Evolutionary conservation across 2,888 invertebrate genomes (phyloP).

Genomic region (Eupithecia insigniata): DNA sequence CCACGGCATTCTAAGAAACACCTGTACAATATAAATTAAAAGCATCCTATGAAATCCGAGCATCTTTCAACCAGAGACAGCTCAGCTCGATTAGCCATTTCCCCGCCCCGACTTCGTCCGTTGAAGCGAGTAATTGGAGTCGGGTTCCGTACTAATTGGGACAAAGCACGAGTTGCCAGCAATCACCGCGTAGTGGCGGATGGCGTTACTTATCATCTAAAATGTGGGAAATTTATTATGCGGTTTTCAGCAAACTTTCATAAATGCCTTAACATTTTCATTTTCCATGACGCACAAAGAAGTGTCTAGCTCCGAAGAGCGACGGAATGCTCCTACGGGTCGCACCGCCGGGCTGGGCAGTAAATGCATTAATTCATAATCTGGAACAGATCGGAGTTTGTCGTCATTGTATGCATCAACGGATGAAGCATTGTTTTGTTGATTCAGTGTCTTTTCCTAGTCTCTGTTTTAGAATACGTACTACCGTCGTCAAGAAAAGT

Average conservation of each 20-base stretch:
- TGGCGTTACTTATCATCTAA: background rate
- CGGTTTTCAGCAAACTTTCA: background rate
- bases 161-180: background rate
- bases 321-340: background rate
- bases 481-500: background rate
- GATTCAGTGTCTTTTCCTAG: background rate
- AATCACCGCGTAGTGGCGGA: background rate
- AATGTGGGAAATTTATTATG: background rate
- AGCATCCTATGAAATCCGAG: too few species aligned
- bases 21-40: too few species aligned
- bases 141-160: background rate
- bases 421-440: background rate
- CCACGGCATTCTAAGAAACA: too few species aligned
- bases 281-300: too few species aligned
- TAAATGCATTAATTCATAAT: background rate
- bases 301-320: too few species aligned
- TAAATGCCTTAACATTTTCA: background rate
- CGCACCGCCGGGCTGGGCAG: too few species aligned
- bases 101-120: background rate
- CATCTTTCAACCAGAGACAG: background rate
- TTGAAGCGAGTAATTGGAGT: constrained; percentile 1
- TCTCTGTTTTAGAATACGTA: background rate
- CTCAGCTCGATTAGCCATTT: background rate
- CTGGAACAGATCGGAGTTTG: background rate
- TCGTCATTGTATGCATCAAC: background rate